These are phyloP conservation scores for Orthonevra nobilis DNA, from an alignment of 2,888 invertebrate species.

Conservation along the genomic window DNA sequence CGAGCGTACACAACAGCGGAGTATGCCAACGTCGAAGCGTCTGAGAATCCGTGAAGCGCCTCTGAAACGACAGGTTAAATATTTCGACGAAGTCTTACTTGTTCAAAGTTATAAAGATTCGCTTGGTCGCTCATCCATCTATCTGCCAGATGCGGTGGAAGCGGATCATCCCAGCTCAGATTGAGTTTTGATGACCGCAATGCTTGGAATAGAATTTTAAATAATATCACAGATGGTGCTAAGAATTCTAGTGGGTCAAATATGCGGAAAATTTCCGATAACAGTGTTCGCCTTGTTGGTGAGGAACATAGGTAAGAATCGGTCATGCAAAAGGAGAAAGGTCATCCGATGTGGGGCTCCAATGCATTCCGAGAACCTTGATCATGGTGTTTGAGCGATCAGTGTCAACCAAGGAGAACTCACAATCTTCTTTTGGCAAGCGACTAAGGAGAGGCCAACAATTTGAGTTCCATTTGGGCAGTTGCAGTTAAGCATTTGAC, in stretches of 20 bases:
- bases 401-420: neutral
- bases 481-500: neutral
- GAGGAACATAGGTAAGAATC: neutral
- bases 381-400: neutral
- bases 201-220: constrained; percentile 11
- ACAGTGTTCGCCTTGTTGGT: neutral
- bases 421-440: constrained; percentile 5
- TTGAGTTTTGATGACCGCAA: constrained; percentile 45
- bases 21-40: constrained; percentile 28
- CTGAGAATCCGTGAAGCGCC: constrained; percentile 15
- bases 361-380: neutral
- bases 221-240: constrained; percentile 54
- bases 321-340: neutral
- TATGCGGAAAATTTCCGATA: constrained; percentile 5
- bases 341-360: too few species aligned
- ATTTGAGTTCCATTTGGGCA: constrained; percentile 15
- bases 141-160: constrained; percentile 18
- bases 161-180: constrained; percentile 42
- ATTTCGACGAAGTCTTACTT: constrained; percentile 12
- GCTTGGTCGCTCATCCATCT: constrained; percentile 1
- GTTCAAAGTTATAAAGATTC: constrained; percentile 3
- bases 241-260: constrained; percentile 24
- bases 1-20: constrained; percentile 30
- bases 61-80: constrained; percentile 2
- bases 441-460: neutral